Conservation (phyloP, 2,888 invertebrate species). For the Agapetus fuscipes region DNA sequence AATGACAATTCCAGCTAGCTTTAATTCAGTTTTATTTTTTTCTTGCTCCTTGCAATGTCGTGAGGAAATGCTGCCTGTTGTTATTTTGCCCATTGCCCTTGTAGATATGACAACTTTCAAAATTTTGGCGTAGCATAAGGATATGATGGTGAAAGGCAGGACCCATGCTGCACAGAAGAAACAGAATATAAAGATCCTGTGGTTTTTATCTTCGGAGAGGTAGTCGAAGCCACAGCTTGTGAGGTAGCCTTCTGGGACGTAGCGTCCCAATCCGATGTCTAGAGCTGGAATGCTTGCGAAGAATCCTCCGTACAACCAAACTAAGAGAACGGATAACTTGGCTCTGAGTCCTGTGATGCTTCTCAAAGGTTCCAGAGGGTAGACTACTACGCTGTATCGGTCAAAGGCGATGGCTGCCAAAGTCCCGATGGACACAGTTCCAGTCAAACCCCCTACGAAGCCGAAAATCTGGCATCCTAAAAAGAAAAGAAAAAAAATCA, state of each 20-base stretch:
- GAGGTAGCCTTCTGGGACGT: constrained; percentile 75
- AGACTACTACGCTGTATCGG: constrained; percentile 72
- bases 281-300: constrained; percentile 63
- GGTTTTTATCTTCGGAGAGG: constrained; percentile 51
- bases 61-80: constrained; percentile 38
- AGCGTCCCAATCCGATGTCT: constrained; percentile 60
- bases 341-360: constrained; percentile 53
- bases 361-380: constrained; percentile 60
- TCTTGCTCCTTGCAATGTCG: constrained; percentile 51
- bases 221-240: constrained; percentile 84
- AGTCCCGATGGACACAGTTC: constrained; percentile 72
- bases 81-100: constrained; percentile 39
- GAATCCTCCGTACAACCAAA: constrained; percentile 64
- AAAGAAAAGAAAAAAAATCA: constrained; percentile 26
- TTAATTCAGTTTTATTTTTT: constrained; percentile 61
- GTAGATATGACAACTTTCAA: constrained; percentile 52
- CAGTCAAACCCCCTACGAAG: constrained; percentile 70
- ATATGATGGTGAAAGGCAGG: constrained; percentile 59
- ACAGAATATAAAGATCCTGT: constrained; percentile 59
- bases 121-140: constrained; percentile 64
- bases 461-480: constrained; percentile 71
- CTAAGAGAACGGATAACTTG: constrained; percentile 48
- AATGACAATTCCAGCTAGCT: constrained; percentile 58
- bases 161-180: constrained; percentile 71
- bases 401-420: constrained; percentile 72